Base-by-base conservation (phyloP, 1,140 invertebrate species). In the Pollicipes pollicipes region DNA sequence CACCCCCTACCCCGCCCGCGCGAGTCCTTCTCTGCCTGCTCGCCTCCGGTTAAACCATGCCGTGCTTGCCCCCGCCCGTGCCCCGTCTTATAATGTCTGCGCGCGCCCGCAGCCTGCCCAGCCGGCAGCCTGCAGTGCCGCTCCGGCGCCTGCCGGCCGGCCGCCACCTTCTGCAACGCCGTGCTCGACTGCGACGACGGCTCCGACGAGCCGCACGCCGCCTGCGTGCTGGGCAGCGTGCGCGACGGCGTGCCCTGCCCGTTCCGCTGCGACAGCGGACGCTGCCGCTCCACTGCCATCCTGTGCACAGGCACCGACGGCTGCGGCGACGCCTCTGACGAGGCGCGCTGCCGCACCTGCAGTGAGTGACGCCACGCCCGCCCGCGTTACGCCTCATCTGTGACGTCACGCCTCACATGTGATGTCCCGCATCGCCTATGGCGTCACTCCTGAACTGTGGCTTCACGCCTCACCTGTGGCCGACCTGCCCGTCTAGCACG, bases 141-240 rank as follows among this genome's bases (percentile, higher is more conserved):
- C 70, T 89, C 88, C 73, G 90, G 91, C 4, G 88, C 90, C 75
- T 94, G 91, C 76, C 78, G 93, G 64, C 90, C 91, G 0, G 90
- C 90, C 75, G 92, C 91, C 77, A 89, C 91, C 77, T 93, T 93
- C 80, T 95, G 91, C 79, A 94, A 95, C 79, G 90, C 90, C 0
- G 88, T 93, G 66, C 84, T 90, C 21, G 87, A 88, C 67, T 93
- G 91, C 78, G 84, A 85, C 71, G 91, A 94, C 80, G 89, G 85
- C 16, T 91, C 88, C 74, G 91, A 94, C 77, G 90, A 93, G 80
- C 87, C 88, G 0, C 83, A 86, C 3, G 85, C 85, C 75, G 82
- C 90, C 0, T 94, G 91, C 77, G 71, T 75, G 69, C 68, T 70
- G 74, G 78, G 77, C 77, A 76, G 74, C 64, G 69, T 72, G 71